phyloP scores from a whole-genome alignment of 2,113 vertebrate genomes.

The Nanorana parkeri region DNA sequence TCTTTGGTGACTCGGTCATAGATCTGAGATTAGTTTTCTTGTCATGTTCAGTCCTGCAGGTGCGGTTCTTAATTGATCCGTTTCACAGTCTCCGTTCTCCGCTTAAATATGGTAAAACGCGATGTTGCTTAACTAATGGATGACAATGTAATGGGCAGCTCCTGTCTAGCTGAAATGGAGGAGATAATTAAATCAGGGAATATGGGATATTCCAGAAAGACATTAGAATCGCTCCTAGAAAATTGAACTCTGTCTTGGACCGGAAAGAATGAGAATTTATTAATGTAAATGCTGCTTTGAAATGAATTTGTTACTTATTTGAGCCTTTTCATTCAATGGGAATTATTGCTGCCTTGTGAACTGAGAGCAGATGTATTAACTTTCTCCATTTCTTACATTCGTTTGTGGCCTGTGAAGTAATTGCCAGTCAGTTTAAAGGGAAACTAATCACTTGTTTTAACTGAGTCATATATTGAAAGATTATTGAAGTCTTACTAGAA shows the following conservation, averaged over 20 bases:
- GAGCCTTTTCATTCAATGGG: background rate
- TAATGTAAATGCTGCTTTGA: background rate
- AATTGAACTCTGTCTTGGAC: conserved; percentile 21
- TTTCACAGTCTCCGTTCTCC: background rate
- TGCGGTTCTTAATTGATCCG: conserved; percentile 10
- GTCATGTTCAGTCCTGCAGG: conserved; percentile 9
- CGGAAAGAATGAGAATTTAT: background rate
- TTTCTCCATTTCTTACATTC: background rate
- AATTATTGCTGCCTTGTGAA: background rate
- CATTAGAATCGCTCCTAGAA: background rate
- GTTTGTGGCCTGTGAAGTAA: background rate
- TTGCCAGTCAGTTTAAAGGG: too few species aligned
- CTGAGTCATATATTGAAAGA: too few species aligned
- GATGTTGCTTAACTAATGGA: conserved; percentile 29
- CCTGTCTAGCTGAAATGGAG: conserved; percentile 22
- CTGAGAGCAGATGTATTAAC: background rate
- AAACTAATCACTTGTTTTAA: too few species aligned
- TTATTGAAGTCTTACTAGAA: too few species aligned
- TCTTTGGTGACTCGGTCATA: too few species aligned
- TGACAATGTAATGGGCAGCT: conserved; percentile 35
- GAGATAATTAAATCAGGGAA: conserved; percentile 46
- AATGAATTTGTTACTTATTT: background rate
- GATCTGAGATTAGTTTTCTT: background rate
- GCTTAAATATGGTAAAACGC: conserved; percentile 7
- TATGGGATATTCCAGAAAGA: conserved; percentile 20